phyloP scores from a whole-genome alignment of 2,113 vertebrate genomes.

The Eleginops maclovinus region DNA sequence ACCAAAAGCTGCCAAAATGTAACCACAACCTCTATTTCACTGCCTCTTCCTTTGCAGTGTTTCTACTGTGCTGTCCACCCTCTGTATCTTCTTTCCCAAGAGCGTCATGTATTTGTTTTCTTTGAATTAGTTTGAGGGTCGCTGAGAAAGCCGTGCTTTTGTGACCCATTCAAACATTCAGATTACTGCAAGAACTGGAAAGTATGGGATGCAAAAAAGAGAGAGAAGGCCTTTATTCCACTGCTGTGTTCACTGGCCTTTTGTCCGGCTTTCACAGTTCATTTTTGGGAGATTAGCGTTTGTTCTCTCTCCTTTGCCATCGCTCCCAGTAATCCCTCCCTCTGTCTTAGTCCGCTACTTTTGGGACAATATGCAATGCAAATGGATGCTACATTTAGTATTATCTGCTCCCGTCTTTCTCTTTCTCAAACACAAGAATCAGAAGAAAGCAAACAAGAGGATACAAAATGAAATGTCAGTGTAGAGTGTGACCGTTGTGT shows the following conservation, averaged over 20 bases:
- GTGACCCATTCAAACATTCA: conserved; percentile 49
- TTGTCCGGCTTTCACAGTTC: conserved; percentile 44
- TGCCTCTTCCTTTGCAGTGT: conserved; percentile 13
- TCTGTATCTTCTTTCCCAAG: not conserved
- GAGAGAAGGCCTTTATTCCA: conserved; percentile 30
- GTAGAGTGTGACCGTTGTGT: not conserved
- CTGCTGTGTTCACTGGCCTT: conserved; percentile 27
- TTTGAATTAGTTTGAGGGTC: conserved; percentile 63
- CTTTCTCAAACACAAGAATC: conserved; percentile 11
- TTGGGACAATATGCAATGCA: conserved; percentile 33
- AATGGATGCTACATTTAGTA: conserved; percentile 32
- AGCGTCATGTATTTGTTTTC: conserved; percentile 37
- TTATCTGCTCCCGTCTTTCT: conserved; percentile 7
- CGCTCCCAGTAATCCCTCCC: conserved; percentile 37
- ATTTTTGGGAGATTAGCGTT: conserved; percentile 49
- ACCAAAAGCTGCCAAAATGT: conserved; percentile 44
- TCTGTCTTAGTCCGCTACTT: conserved; percentile 19
- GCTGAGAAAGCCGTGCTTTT: conserved; percentile 49
- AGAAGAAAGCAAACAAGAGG: not conserved
- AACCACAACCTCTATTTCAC: conserved; percentile 39
- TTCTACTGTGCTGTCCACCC: conserved; percentile 42
- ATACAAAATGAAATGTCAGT: conserved; percentile 4
- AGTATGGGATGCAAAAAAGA: conserved; percentile 30
- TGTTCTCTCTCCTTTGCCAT: conserved; percentile 34
- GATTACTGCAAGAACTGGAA: conserved; percentile 29